Evolutionary conservation across 2,888 invertebrate genomes (phyloP), one percentile per base, ranked within the genome.

Genomic region (Hirudinaria manillensis): DNA sequence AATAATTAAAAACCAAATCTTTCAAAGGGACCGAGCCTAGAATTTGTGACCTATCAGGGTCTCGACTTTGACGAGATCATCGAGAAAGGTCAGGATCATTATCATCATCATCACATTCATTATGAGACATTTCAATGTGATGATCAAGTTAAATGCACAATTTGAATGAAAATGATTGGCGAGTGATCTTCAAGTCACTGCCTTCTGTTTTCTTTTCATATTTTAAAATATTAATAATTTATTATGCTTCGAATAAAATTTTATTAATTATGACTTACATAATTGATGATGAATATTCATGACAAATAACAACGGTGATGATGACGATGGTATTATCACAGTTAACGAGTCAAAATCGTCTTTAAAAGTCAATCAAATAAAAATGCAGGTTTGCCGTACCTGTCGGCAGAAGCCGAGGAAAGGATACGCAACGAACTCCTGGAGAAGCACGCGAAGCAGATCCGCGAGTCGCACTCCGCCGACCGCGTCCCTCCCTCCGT

Each of bases 41-140:
- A 36, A 21, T 70, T 70, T 45, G n/a, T 70, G 24, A 24, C 51
- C 24, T 27, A 36, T 3, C 70, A 70, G 27, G 70, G 70, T 1
- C n/a, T 70, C 0, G 70, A 70, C 29, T 70, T 70, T 7, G 70
- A 45, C 21, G 38, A 70, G 45, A 45, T 70, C 38, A 70, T 70
- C 36, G 1, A n/a, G 27, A 27, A 70, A 70, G 70, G 70, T 70
- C 61, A 61, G 24, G 4, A 27, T 24, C 24, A 61, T 53, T 16
- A 53, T 21, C 13, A 53, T 6, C 13, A 16, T 61, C 3, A 27
- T 61, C 3, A 27, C 24, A 16, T 10, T 56, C 27, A 7, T 56
- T 56, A 56, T 56, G 3, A 38, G 3, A 6, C 38, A 38, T 38
- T 38, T n/a, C n/a, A n/a, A n/a, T n/a, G n/a, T n/a, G n/a, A n/a